Percentiles rank a stretch among this genome's conserved stretches.
These are phyloP conservation scores for Ageneiosus marmoratus DNA, from an alignment of 2,113 vertebrate genomes.

Conservation along the genomic window DNA sequence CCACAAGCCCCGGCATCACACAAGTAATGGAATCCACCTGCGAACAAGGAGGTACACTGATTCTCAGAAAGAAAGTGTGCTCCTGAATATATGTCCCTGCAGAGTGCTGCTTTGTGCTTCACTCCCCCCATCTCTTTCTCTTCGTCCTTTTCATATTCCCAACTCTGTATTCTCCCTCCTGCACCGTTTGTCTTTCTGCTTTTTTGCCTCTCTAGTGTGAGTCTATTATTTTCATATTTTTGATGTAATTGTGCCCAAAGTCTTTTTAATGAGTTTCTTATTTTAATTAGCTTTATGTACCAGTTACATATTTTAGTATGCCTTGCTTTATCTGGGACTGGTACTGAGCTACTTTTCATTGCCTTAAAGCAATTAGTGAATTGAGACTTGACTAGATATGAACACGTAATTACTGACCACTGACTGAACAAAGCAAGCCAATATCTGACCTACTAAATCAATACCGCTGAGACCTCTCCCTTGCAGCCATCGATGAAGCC, in stretches of 20 bases:
- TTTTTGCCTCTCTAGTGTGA: not conserved
- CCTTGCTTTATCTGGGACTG: constrained; percentile 38
- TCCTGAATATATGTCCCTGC: constrained; percentile 7
- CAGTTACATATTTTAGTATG: constrained; percentile 40
- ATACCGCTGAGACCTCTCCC: constrained; percentile 49
- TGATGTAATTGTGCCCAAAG: constrained; percentile 18
- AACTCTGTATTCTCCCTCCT: not conserved
- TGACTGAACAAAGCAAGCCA: constrained; percentile 39
- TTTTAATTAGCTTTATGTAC: constrained; percentile 57
- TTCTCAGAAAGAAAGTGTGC: constrained; percentile 33
- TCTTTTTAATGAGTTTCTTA: constrained; percentile 18
- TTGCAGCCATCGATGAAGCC: constrained; percentile 31
- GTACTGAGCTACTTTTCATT: constrained; percentile 58
- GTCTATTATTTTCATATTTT: constrained; percentile 2
- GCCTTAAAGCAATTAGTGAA: constrained; percentile 30
- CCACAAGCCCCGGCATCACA: not conserved
- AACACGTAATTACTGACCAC: constrained; percentile 13
- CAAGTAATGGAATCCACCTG: constrained; percentile 44
- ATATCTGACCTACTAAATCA: constrained; percentile 63
- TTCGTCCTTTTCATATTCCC: not conserved
- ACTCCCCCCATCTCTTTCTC: not conserved
- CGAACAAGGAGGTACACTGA: constrained; percentile 31
- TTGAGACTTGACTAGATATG: constrained; percentile 43
- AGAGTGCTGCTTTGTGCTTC: not conserved
- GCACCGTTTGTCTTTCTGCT: not conserved